These are phyloP conservation scores for Coreoperca whiteheadi DNA, from an alignment of 2,113 vertebrate species.

Conservation along the genomic window DNA sequence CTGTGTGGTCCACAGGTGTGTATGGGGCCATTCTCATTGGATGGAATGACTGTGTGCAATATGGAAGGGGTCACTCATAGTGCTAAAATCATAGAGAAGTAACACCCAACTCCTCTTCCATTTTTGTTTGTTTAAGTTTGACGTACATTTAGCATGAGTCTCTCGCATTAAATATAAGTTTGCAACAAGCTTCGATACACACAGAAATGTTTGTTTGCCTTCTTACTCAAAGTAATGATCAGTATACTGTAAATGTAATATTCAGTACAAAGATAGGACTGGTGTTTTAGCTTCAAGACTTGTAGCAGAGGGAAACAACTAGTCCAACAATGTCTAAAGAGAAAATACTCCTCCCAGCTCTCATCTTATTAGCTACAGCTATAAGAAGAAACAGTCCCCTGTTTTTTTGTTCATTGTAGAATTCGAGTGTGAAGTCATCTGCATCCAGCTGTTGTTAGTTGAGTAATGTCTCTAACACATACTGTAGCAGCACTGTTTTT, in stretches of 20 bases:
- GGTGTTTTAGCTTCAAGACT: background rate
- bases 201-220: background rate
- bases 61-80: background rate
- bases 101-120: background rate
- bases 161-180: background rate
- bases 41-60: background rate
- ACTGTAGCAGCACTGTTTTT: background rate
- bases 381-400: background rate
- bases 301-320: background rate
- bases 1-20: background rate
- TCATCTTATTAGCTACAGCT: background rate
- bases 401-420: background rate
- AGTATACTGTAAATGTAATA: background rate
- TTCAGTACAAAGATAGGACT: background rate
- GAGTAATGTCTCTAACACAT: background rate
- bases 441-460: background rate
- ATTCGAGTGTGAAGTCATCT: background rate
- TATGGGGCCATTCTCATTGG: background rate
- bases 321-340: background rate
- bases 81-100: background rate
- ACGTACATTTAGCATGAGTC: background rate
- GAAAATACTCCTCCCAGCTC: background rate
- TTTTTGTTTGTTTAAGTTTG: background rate
- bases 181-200: background rate
- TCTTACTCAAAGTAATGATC: background rate